Conservation (phyloP, 30 jellyfish, hydroid and myxozoan genomes). For the Hydra vulgaris region DNA sequence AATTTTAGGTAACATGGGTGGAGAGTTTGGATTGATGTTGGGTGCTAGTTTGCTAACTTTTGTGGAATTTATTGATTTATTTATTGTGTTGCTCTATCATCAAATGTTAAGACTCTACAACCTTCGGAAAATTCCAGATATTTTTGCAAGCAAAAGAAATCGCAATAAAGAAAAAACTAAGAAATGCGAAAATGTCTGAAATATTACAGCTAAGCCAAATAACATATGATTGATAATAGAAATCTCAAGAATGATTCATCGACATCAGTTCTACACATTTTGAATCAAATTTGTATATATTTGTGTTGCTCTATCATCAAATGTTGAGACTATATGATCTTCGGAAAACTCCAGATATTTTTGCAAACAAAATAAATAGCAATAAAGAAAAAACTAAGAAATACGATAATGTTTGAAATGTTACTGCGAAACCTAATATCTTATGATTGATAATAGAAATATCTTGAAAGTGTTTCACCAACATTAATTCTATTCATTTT, state of each 20-base stretch:
- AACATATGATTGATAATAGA: no score
- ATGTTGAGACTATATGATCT: neutral
- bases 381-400: neutral
- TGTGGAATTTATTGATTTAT: constrained; percentile 15
- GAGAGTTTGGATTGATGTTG: constrained; percentile 32
- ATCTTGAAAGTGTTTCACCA: no score
- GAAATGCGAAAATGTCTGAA: neutral
- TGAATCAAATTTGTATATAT: no score
- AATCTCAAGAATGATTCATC: no score
- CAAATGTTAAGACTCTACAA: constrained; percentile 11
- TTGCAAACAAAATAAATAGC: neutral
- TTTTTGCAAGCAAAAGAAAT: neutral
- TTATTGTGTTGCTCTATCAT: constrained; percentile 9
- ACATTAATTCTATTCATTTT: no score
- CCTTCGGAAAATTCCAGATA: neutral
- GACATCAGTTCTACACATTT: no score
- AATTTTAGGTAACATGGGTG: constrained; percentile 28
- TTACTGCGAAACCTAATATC: no score
- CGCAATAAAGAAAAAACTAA: neutral
- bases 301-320: constrained; percentile 15
- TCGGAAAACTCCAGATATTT: neutral
- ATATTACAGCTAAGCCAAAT: no score
- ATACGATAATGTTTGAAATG: neutral
- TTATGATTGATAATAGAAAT: no score
- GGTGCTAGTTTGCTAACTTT: constrained; percentile 31